A percentile compares a stretch with the other conserved stretches of the same genome.
Evolutionary conservation across 1,140 invertebrate genomes (phyloP).

Genomic region (Ceratina australensis): DNA sequence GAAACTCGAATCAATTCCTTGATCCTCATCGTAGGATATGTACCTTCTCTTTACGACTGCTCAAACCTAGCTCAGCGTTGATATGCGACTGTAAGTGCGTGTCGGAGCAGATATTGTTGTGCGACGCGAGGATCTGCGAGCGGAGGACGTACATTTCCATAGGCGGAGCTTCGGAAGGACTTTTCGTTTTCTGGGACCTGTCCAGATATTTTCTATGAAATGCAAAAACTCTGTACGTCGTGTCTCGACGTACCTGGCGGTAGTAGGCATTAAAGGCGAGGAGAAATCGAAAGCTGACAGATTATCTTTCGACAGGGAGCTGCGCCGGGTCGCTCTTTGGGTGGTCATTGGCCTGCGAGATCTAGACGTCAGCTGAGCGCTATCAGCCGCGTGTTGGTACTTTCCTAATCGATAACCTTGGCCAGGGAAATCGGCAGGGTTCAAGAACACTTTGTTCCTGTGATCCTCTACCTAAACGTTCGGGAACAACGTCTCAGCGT

Average conservation of each 20-base stretch:
- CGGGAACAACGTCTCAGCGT: too few species aligned
- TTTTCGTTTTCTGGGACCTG: slow-evolving; percentile 48
- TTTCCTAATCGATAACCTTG: slow-evolving; percentile 72
- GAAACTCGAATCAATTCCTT: neutral
- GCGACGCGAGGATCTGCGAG: slow-evolving; percentile 67
- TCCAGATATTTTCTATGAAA: neutral
- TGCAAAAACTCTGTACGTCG: neutral
- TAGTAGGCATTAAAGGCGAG: neutral
- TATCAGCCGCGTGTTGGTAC: slow-evolving; percentile 33
- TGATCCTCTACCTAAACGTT: slow-evolving; percentile 74
- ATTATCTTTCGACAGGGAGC: slow-evolving; percentile 21
- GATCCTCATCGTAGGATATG: neutral
- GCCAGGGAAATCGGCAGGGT: slow-evolving; percentile 65
- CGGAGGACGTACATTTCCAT: slow-evolving; percentile 55
- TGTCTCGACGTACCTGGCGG: slow-evolving; percentile 23
- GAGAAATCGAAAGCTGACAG: neutral
- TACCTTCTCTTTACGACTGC: slow-evolving; percentile 58
- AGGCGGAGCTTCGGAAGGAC: slow-evolving; percentile 26
- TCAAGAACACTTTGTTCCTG: slow-evolving; percentile 63
- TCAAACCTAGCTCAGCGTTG: slow-evolving; percentile 68
- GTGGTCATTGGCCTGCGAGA: slow-evolving; percentile 8
- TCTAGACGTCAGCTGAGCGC: slow-evolving; percentile 2
- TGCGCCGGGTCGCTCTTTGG: slow-evolving; percentile 3
- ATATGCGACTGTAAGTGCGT: slow-evolving; percentile 72
- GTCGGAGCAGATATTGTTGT: slow-evolving; percentile 68